phyloP scores from a whole-genome alignment of 2,888 invertebrate genomes.

The Zootermopsis nevadensis region DNA sequence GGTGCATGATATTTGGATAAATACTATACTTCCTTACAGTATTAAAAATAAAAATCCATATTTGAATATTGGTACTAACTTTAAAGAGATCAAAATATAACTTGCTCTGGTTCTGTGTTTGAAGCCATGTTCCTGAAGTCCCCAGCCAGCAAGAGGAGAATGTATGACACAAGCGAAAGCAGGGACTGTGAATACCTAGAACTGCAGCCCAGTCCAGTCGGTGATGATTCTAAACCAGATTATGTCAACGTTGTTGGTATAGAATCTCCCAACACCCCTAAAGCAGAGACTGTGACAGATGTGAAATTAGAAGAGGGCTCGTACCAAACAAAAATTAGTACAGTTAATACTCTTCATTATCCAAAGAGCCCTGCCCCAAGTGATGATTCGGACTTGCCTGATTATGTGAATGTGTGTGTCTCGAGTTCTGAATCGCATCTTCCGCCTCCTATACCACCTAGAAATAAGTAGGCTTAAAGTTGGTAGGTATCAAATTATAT shows the following conservation, averaged over 20 bases:
- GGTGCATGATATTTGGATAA: too few species aligned
- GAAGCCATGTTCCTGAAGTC: constrained; percentile 13
- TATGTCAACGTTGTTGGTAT: background rate
- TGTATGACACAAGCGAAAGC: background rate
- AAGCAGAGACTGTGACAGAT: background rate
- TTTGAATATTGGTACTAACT: too few species aligned
- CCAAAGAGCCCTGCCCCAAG: background rate
- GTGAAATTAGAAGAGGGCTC: background rate
- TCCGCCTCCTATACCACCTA: constrained; percentile 27
- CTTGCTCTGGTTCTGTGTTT: background rate
- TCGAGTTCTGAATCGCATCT: background rate
- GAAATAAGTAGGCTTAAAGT: constrained; percentile 1
- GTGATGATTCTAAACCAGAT: background rate
- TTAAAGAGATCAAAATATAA: too few species aligned
- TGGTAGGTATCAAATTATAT: too few species aligned
- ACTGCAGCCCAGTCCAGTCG: background rate
- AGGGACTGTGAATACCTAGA: constrained; percentile 6
- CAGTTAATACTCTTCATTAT: background rate
- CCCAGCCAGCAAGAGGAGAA: background rate
- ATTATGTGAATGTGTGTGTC: background rate
- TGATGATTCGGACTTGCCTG: constrained; percentile 19
- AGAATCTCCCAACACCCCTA: background rate
- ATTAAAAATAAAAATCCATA: too few species aligned
- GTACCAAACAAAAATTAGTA: background rate
- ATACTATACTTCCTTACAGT: too few species aligned